Evolutionary conservation across 2,797 vertebrate genomes (phyloP).

Genomic region (Tympanoctomys barrerae): DNA sequence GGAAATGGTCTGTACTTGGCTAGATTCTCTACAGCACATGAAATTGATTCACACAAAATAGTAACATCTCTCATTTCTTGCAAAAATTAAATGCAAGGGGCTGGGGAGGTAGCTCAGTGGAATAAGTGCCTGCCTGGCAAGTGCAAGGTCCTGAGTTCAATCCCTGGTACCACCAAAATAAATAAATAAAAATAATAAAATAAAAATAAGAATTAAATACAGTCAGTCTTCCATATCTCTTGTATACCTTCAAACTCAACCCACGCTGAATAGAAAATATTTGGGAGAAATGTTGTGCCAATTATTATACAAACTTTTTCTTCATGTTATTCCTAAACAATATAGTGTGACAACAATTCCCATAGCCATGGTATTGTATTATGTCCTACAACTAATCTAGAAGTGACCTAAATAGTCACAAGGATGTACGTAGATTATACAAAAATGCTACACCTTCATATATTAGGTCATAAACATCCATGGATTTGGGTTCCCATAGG

Average conservation of each 20-base stretch:
- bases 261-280: neutral
- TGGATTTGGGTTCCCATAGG: neutral
- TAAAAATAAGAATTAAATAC: neutral
- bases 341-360: neutral
- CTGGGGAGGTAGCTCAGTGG: too few relatives aligned
- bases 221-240: neutral
- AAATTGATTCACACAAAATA: neutral
- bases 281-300: neutral
- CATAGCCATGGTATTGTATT: too few relatives aligned
- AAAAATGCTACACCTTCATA: neutral
- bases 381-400: neutral
- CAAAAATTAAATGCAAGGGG: neutral
- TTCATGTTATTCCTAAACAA: neutral
- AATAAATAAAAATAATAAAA: too few relatives aligned
- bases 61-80: neutral
- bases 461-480: neutral
- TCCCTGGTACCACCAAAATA: too few relatives aligned
- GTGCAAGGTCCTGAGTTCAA: too few relatives aligned
- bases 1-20: neutral
- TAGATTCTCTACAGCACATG: neutral
- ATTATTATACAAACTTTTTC: neutral
- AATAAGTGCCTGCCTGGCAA: too few relatives aligned
- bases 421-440: neutral
- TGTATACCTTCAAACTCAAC: neutral
- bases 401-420: neutral